Percentiles rank a stretch among this genome's conserved stretches.
Evolutionary conservation across 1,140 invertebrate genomes (phyloP).

Genomic region (Pseudomyrmex dendroicus): DNA sequence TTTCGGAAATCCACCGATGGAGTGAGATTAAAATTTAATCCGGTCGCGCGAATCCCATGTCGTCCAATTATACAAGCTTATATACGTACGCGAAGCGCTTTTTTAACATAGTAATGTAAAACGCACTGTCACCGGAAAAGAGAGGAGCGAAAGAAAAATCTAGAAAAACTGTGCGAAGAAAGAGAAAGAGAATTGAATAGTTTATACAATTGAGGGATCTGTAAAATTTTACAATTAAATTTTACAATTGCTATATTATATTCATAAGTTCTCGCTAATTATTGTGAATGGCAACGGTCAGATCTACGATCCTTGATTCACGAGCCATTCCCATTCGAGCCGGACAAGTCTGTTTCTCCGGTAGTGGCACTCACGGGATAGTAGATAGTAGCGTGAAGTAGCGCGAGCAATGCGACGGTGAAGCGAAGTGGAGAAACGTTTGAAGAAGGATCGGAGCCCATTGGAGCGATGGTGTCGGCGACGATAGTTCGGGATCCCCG

Average conservation of each 20-base stretch:
- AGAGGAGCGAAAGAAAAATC: conserved; percentile 1
- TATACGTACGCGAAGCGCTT: conserved; percentile 59
- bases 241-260: not conserved
- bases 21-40: conserved; percentile 67
- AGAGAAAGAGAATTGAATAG: not conserved
- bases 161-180: not conserved
- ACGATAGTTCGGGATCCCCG: conserved; percentile 65
- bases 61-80: conserved; percentile 69
- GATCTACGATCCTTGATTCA: conserved; percentile 34
- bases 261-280: conserved; percentile 18
- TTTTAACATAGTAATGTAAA: conserved; percentile 65
- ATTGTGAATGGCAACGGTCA: conserved; percentile 22
- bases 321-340: conserved; percentile 38
- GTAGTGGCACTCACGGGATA: conserved; percentile 71
- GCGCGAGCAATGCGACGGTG: conserved; percentile 22
- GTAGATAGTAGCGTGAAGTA: conserved; percentile 50
- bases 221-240: not conserved
- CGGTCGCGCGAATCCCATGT: conserved; percentile 44
- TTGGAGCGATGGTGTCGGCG: conserved; percentile 66
- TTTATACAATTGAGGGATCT: not conserved
- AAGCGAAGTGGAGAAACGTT: conserved; percentile 64
- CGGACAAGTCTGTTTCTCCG: conserved; percentile 63
- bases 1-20: conserved; percentile 42
- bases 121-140: conserved; percentile 38
- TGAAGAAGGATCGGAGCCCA: conserved; percentile 70